phyloP scores from a whole-genome alignment of 30 jellyfish, hydroid and myxozoan species.

The Pseudorhiza aurosa region DNA sequence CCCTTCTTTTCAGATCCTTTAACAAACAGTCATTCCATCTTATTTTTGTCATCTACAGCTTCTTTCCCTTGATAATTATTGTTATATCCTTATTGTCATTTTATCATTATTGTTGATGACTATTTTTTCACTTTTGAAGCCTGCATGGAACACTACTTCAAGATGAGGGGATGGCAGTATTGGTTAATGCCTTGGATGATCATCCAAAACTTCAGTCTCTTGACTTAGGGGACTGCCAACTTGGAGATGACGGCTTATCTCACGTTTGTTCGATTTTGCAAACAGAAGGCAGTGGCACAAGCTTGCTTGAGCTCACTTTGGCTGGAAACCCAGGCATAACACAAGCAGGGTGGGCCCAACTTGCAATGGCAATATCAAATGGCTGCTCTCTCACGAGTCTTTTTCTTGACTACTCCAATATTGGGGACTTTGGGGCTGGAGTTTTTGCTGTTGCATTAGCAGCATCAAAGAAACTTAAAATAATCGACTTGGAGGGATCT shows the following conservation, averaged over 20 bases:
- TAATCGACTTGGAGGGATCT: conserved; percentile 89
- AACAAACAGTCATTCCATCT: too few species aligned
- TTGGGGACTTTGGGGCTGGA: conserved; percentile 99
- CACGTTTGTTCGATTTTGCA: conserved; percentile 67
- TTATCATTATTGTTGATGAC: neutral
- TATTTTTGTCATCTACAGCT: too few species aligned
- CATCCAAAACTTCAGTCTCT: conserved; percentile 91
- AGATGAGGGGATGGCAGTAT: conserved; percentile 93
- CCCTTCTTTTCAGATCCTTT: too few species aligned
- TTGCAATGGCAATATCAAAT: conserved; percentile 95
- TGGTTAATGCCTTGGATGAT: conserved; percentile 76
- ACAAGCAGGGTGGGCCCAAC: conserved; percentile 97
- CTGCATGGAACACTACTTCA: conserved; percentile 95
- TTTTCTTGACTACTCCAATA: conserved; percentile 84
- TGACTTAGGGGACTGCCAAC: conserved; percentile 94
- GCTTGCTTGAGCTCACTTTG: conserved; percentile 76
- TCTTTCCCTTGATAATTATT: neutral
- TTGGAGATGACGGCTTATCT: conserved; percentile 88
- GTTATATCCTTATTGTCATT: neutral
- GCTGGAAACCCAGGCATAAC: conserved; percentile 91
- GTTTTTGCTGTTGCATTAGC: conserved; percentile 94
- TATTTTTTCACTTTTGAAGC: conserved; percentile 28
- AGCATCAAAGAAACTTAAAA: conserved; percentile 67
- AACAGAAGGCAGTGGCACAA: conserved; percentile 44
- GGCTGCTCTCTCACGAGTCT: conserved; percentile 68